Base-by-base conservation (phyloP, 2,113 vertebrate species). In the Dinomys branickii region DNA sequence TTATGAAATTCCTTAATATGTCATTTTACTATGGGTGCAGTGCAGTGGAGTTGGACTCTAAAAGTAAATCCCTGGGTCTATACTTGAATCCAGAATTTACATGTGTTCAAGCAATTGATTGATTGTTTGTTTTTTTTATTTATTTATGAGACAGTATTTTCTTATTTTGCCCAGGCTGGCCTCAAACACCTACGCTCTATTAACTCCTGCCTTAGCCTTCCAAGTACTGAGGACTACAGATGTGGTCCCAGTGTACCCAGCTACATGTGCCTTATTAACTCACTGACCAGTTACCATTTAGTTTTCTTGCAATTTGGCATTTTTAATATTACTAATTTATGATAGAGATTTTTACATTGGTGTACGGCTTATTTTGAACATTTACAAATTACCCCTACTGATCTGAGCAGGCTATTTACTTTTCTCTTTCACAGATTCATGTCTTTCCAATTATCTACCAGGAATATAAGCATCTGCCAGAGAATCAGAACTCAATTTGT, bases 311-410 rank as follows among this genome's bases (percentile, higher is more conserved):
- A 88, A 88, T 71, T 94, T 61, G 50, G 30, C 44, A 75, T 85
- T 78, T 95, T 56, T 52, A 30, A 33, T 47, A 47, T 90, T 67
- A 88, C 41, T 47, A 67, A 6, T 61, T 84, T 7, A 69, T 5
- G 58, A 8, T 80, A 94, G 91, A 58, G 41, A 82, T 59, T 88
- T 96, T 94, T 44, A 95, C 73, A 82, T 88, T 88, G 30, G 38
- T 33, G 14, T 22, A 50, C 20, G 50, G 75, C 41, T 83, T 89
- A 86, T 87, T 88, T 94, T 88, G 73, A 61, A 26, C 59, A 88
- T 94, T 86, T 16, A 84, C 81, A 77, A 54, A 73, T 61, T 20
- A 73, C 63, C 58, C n/a, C 38, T 85, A 2, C 11, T 81, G 44
- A 77, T n/a, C 75, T 90, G 30, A 96, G 63, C 33, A 52, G 44